These are phyloP conservation scores for Sceloporus tristichus DNA, from an alignment of 2,113 vertebrate genomes.

Conservation along the genomic window DNA sequence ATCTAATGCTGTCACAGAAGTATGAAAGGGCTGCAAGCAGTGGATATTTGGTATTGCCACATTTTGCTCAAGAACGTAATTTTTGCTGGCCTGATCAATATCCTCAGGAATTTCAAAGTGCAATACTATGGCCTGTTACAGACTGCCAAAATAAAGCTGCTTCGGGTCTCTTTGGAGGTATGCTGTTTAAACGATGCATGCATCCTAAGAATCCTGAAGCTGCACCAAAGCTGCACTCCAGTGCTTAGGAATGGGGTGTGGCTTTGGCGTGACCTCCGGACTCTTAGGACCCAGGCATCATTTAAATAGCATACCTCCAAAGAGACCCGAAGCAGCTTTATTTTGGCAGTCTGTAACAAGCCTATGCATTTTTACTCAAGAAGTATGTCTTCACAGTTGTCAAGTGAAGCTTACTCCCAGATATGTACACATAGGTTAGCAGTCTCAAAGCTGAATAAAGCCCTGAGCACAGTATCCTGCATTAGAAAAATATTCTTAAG, in stretches of 20 bases:
- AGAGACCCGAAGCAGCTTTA: too few species aligned
- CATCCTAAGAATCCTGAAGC: too few species aligned
- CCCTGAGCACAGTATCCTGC: too few species aligned
- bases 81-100: background rate
- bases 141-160: too few species aligned
- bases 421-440: background rate
- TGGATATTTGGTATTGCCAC: background rate
- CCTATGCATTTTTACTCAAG: background rate
- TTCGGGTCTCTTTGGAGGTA: too few species aligned
- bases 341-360: too few species aligned
- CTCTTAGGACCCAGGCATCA: too few species aligned
- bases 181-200: too few species aligned
- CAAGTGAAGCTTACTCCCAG: background rate
- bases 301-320: too few species aligned
- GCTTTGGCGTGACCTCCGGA: too few species aligned
- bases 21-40: background rate
- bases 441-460: background rate
- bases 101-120: background rate
- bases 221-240: too few species aligned
- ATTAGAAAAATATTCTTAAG: background rate
- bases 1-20: background rate
- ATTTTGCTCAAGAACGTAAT: background rate
- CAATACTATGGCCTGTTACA: background rate
- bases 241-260: too few species aligned
- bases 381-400: background rate